phyloP scores from a whole-genome alignment of 2,797 vertebrate genomes.

The Synaphobranchus kaupii region DNA sequence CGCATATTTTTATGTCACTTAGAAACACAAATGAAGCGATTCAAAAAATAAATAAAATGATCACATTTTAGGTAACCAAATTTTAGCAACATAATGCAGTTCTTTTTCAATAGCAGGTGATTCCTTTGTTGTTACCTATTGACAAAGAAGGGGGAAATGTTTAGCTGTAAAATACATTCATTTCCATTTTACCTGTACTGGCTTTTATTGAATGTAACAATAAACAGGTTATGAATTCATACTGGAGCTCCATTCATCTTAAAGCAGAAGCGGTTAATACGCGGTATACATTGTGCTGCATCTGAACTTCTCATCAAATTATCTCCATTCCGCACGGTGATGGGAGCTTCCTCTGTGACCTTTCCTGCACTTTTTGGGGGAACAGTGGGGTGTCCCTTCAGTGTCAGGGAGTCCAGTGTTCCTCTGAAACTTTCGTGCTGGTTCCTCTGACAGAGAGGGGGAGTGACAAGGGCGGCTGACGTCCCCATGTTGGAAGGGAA shows the following conservation, averaged over 20 bases:
- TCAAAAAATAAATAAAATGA: background rate
- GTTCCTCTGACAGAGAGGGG: slow-evolving; percentile 40
- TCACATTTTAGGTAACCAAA: background rate
- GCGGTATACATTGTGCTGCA: slow-evolving; percentile 22
- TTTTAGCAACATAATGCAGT: slow-evolving; percentile 26
- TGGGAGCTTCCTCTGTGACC: slow-evolving; percentile 43
- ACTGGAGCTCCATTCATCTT: background rate
- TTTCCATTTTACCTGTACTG: background rate
- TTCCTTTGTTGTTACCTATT: slow-evolving; percentile 39
- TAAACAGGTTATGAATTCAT: background rate
- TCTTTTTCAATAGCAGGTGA: slow-evolving; percentile 37
- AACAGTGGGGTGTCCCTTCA: slow-evolving; percentile 34
- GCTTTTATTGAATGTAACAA: background rate
- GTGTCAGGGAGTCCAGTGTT: slow-evolving; percentile 36
- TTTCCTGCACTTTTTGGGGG: slow-evolving; percentile 42
- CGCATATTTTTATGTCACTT: background rate
- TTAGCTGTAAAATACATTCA: background rate
- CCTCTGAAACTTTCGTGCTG: slow-evolving; percentile 21
- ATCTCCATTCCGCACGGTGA: slow-evolving; percentile 29
- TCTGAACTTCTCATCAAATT: slow-evolving; percentile 39
- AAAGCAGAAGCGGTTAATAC: background rate
- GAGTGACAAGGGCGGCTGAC: slow-evolving; percentile 36
- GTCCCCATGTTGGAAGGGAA: slow-evolving; percentile 38
- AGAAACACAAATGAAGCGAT: background rate
- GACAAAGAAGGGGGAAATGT: background rate